Evolutionary conservation across 1,140 invertebrate species (phyloP).

Genomic region (Drosophila orena): DNA sequence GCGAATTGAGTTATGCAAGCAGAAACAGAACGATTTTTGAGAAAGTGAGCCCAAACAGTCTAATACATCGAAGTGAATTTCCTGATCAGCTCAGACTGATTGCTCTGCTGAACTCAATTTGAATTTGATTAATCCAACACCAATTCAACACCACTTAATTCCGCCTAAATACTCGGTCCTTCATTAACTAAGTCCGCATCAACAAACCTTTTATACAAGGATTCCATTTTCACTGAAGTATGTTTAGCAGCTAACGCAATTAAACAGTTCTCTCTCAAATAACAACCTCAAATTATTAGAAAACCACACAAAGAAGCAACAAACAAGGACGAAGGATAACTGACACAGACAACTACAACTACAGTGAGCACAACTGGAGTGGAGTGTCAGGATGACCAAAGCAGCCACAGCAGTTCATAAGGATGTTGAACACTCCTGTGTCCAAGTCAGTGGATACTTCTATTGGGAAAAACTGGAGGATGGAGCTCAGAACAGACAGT

Average conservation of each 20-base stretch:
- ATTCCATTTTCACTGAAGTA: neutral
- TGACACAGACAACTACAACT: constrained; percentile 17
- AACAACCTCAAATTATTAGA: constrained; percentile 21
- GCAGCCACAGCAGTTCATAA: constrained; percentile 28
- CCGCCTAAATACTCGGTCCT: too few species aligned
- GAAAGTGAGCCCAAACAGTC: neutral
- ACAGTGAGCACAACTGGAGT: neutral
- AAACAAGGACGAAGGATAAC: constrained; percentile 2
- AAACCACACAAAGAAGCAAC: constrained; percentile 17
- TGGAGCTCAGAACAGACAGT: too few species aligned
- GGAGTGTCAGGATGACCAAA: constrained; percentile 19
- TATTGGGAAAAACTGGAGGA: neutral
- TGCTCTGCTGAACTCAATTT: neutral
- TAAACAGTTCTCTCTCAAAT: constrained; percentile 2
- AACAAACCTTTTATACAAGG: too few species aligned
- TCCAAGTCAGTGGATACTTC: constrained; percentile 1
- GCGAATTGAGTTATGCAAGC: constrained; percentile 33
- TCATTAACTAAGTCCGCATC: too few species aligned
- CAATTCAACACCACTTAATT: too few species aligned
- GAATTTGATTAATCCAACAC: neutral
- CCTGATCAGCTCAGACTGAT: neutral
- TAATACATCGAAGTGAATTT: neutral
- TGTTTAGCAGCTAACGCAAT: constrained; percentile 6
- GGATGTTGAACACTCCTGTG: constrained; percentile 17
- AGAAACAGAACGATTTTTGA: neutral